Percentiles rank a stretch among this genome's conserved stretches.
These are phyloP conservation scores for Diarsia brunnea DNA, from an alignment of 2,888 invertebrate species.

Conservation along the genomic window DNA sequence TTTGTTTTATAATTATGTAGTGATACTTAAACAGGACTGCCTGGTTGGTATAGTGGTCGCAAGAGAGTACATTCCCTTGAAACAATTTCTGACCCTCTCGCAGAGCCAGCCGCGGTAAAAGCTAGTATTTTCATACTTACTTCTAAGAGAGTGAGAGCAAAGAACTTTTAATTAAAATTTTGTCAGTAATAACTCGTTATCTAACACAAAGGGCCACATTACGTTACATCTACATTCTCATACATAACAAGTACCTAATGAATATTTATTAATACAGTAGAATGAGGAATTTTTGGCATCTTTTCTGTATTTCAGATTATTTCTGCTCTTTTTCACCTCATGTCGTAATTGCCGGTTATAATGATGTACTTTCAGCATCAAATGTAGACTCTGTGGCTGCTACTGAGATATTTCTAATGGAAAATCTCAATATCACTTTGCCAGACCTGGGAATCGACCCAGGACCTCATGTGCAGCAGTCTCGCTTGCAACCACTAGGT, in stretches of 20 bases:
- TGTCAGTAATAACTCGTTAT: background rate
- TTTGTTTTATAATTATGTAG: too few relatives aligned
- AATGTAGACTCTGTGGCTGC: too few relatives aligned
- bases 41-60: too few relatives aligned
- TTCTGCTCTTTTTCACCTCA: background rate
- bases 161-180: constrained; percentile 8
- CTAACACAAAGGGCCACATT: constrained; percentile 11
- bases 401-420: too few relatives aligned
- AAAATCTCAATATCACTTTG: too few relatives aligned
- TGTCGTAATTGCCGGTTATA: background rate
- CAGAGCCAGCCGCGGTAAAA: background rate
- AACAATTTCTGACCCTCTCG: background rate
- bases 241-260: background rate
- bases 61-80: background rate
- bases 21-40: too few relatives aligned
- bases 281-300: background rate
- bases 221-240: background rate
- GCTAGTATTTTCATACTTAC: background rate
- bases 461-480: too few relatives aligned
- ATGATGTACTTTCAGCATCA: background rate
- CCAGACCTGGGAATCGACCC: too few relatives aligned
- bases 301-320: background rate
- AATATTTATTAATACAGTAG: constrained; percentile 3
- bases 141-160: background rate
- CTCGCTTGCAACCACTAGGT: too few relatives aligned